Conservation (phyloP, 2,888 invertebrate species). For the Pseudococcus jackbeardsleyi region DNA sequence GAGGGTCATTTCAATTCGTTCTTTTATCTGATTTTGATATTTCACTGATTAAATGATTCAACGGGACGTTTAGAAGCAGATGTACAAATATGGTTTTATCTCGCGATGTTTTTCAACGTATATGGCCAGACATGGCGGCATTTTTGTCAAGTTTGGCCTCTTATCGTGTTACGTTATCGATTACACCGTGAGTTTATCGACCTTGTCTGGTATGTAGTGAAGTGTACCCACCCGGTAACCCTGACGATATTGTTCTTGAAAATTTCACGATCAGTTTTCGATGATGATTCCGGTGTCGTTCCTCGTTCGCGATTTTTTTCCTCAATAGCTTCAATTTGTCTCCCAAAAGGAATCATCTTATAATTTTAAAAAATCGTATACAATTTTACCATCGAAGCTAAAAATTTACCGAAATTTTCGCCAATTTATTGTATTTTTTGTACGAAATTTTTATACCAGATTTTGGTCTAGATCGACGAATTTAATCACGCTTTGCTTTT, state of each 20-base stretch:
- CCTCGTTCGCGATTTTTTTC: too few relatives aligned
- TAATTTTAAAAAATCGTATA: too few relatives aligned
- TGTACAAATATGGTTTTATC: not conserved
- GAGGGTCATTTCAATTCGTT: not conserved
- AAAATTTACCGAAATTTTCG: too few relatives aligned
- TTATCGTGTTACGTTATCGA: conserved; percentile 48
- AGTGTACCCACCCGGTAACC: conserved; percentile 2
- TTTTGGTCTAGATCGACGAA: not conserved
- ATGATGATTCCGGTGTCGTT: not conserved
- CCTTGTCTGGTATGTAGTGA: conserved; percentile 24
- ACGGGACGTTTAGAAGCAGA: not conserved
- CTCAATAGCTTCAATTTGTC: too few relatives aligned
- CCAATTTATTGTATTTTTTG: too few relatives aligned
- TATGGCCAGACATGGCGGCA: not conserved
- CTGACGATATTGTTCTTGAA: conserved; percentile 49
- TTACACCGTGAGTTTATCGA: conserved; percentile 26
- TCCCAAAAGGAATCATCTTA: too few relatives aligned
- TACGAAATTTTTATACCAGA: too few relatives aligned
- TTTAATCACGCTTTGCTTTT: not conserved
- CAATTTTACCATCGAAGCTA: too few relatives aligned
- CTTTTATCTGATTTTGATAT: not conserved
- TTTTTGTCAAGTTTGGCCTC: not conserved
- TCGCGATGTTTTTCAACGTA: not conserved
- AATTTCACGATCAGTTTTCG: conserved; percentile 30
- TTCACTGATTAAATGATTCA: too few relatives aligned